phyloP scores from a whole-genome alignment of 92 coral and sea anemone species.

The Zoanthus solanderi region DNA sequence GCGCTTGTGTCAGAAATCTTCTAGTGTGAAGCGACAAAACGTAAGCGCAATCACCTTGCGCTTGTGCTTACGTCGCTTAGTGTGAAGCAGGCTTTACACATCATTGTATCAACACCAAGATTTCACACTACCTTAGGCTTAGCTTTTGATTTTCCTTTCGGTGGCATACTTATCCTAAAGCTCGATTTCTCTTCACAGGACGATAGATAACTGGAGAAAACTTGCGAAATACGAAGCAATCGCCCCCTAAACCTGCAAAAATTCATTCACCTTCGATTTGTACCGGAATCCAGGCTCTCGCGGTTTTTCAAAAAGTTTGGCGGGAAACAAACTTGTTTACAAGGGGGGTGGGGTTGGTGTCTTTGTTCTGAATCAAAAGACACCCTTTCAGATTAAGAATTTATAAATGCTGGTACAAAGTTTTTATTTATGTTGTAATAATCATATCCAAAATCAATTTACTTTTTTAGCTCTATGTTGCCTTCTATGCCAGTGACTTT shows the following conservation, averaged over 20 bases:
- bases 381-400: no score
- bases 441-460: no score
- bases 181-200: not conserved
- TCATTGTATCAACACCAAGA: not conserved
- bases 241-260: not conserved
- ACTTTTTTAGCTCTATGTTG: no score
- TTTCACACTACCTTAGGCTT: not conserved
- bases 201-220: not conserved
- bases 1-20: no score
- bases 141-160: slow-evolving; percentile 18
- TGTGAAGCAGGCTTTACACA: no score
- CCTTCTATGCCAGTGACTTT: no score
- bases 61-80: no score
- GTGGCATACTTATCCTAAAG: not conserved
- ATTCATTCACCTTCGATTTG: not conserved
- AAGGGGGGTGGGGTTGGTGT: not conserved
- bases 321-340: slow-evolving; percentile 1
- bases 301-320: not conserved
- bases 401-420: no score
- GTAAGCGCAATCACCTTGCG: no score
- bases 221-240: not conserved
- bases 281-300: not conserved
- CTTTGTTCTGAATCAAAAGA: not conserved
- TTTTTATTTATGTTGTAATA: no score
- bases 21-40: no score